Evolutionary conservation across 2,113 vertebrate species (phyloP).

Genomic region (Embiotoca jacksoni): DNA sequence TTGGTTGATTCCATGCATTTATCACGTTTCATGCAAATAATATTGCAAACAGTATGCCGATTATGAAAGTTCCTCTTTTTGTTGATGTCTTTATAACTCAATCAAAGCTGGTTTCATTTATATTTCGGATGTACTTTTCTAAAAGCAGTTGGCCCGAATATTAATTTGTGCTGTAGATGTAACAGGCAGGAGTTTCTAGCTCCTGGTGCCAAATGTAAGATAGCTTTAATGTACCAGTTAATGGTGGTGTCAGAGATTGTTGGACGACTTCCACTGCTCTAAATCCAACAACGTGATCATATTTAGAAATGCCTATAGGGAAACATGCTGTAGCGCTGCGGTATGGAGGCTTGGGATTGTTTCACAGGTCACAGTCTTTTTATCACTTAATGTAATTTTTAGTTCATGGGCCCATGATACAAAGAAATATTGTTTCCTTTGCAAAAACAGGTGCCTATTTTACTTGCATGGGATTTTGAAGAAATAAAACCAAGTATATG

Average conservation of each 20-base stretch:
- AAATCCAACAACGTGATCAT: slow-evolving; percentile 35
- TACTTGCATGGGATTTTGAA: not conserved
- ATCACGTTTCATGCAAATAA: not conserved
- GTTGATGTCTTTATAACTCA: not conserved
- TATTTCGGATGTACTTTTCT: slow-evolving; percentile 24
- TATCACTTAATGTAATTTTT: slow-evolving; percentile 34
- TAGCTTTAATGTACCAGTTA: slow-evolving; percentile 39
- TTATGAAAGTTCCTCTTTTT: not conserved
- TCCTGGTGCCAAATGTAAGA: slow-evolving; percentile 53
- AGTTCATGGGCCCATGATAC: not conserved
- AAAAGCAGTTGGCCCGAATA: slow-evolving; percentile 15
- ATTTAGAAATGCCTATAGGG: slow-evolving; percentile 31
- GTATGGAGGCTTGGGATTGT: slow-evolving; percentile 26
- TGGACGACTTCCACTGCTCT: slow-evolving; percentile 52
- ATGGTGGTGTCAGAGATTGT: slow-evolving; percentile 23
- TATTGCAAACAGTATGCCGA: not conserved
- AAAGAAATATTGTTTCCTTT: not conserved
- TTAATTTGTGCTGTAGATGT: slow-evolving; percentile 27
- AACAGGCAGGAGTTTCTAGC: slow-evolving; percentile 4
- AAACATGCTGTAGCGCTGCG: slow-evolving; percentile 4
- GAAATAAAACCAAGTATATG: not conserved
- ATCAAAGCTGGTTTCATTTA: slow-evolving; percentile 7
- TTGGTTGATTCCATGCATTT: too few relatives aligned
- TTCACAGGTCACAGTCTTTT: slow-evolving; percentile 31
- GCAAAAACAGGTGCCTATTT: not conserved